These are phyloP conservation scores for Percopsis omiscomaycus DNA, from an alignment of 2,797 vertebrate species.

Conservation along the genomic window DNA sequence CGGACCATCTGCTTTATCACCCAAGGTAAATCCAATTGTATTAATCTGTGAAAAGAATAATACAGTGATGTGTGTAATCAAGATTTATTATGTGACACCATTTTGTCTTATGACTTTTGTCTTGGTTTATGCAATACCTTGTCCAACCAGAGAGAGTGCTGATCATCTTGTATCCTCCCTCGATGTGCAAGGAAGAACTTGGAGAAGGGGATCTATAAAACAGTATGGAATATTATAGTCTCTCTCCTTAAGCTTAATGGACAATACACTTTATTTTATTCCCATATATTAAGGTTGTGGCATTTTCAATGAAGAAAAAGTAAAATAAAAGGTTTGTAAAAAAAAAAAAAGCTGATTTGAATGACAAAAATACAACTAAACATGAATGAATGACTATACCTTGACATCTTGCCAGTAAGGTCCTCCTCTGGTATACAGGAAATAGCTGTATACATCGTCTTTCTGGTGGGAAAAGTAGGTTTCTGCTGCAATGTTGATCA, in stretches of 20 bases:
- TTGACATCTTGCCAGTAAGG: slow-evolving; percentile 97
- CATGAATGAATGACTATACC: slow-evolving; percentile 64
- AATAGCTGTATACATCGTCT: slow-evolving; percentile 92
- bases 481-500: slow-evolving; percentile 86
- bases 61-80: neutral
- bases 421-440: slow-evolving; percentile 92
- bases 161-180: slow-evolving; percentile 89
- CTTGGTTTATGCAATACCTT: slow-evolving; percentile 75
- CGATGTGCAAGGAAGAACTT: slow-evolving; percentile 91
- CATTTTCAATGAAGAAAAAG: neutral
- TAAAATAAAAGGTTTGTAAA: neutral
- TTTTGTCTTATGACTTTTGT: neutral
- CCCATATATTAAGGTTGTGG: no score
- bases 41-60: slow-evolving; percentile 78
- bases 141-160: slow-evolving; percentile 83
- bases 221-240: neutral
- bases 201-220: slow-evolving; percentile 90
- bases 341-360: neutral
- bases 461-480: slow-evolving; percentile 82
- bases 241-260: neutral
- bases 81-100: neutral
- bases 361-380: neutral
- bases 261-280: neutral
- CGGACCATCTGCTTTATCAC: slow-evolving; percentile 88
- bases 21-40: slow-evolving; percentile 88